Conservation (phyloP, 64 coral and sea anemone genomes). For the Montipora foliosa region DNA sequence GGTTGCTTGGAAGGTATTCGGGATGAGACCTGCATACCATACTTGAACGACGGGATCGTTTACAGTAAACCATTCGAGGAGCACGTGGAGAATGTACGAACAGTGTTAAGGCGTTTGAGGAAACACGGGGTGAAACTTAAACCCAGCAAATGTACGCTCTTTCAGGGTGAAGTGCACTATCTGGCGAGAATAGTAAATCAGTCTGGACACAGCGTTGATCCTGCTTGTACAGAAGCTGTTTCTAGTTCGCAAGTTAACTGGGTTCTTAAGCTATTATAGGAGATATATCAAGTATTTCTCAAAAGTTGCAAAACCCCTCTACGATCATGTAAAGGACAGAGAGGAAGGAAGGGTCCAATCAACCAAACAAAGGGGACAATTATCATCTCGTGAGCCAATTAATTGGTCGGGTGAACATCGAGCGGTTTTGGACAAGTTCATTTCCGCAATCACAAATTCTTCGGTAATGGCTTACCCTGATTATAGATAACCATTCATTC, state of each 20-base stretch:
- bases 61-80: too few relatives aligned
- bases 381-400: too few relatives aligned
- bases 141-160: not conserved
- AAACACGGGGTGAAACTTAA: too few relatives aligned
- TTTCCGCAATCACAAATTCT: too few relatives aligned
- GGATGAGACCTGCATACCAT: too few relatives aligned
- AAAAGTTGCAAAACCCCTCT: constrained; percentile 16
- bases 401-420: not conserved
- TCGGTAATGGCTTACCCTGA: too few relatives aligned
- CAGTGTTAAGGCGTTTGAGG: too few relatives aligned
- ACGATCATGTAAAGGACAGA: not conserved
- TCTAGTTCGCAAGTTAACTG: constrained; percentile 7
- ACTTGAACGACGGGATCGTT: too few relatives aligned
- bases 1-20: too few relatives aligned
- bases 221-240: not conserved
- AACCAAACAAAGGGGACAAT: too few relatives aligned
- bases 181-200: constrained; percentile 21
- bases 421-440: not conserved
- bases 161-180: constrained; percentile 20
- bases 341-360: not conserved
- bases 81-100: too few relatives aligned
- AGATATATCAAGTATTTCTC: constrained; percentile 4
- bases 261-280: constrained; percentile 33
- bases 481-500: too few relatives aligned
- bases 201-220: not conserved